Evolutionary conservation across 35 echinoderm and acorn worm species (phyloP), one percentile per base, ranked within the genome.

Genomic region (Apostichopus japonicus): DNA sequence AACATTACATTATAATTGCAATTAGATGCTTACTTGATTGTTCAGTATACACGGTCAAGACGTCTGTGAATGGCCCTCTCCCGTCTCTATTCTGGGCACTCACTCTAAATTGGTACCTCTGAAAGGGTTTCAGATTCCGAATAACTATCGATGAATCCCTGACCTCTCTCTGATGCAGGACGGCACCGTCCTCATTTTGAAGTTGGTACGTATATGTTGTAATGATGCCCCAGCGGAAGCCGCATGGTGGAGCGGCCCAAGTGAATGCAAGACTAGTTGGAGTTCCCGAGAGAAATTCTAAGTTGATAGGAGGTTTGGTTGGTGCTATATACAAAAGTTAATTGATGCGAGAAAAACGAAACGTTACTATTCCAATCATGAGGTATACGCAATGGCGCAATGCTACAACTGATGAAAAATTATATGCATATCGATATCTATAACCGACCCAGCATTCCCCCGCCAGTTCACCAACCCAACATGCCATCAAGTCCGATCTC

Each of bases 31-130:
- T 67, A 93, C 92, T 87, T 87, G 92, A 61, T 93, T 87, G 65
- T 22, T 58, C 63, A 8, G 92, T 93, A 81, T 72, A 19, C 10
- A 77, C 81, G 56, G 19, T 27, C 24, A 87, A 5, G 1, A 17
- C 17, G 53, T 70, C 14, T 13, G 59, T 54, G 77, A 77, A 93
- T 21, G 25, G 65, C 55, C 82, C 82, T 6, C 16, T 9, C 0
- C 80, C n/a, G 3, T 88, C 67, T 25, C 53, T 55, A 54, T 79
- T 95, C 11, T 22, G 51, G 16, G 94, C 94, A 24, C 78, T 72
- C 8, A 95, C 67, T 77, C 72, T 71, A 33, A 95, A 90, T 19
- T 76, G 87, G 78, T 95, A 95, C 4, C 90, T 27, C 8, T 83
- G 65, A 17, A 63, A 88, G 11, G 94, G 91, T 10, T 24, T 83